Evolutionary conservation across 2,113 vertebrate genomes (phyloP).

Genomic region (Pelobates fuscus): DNA sequence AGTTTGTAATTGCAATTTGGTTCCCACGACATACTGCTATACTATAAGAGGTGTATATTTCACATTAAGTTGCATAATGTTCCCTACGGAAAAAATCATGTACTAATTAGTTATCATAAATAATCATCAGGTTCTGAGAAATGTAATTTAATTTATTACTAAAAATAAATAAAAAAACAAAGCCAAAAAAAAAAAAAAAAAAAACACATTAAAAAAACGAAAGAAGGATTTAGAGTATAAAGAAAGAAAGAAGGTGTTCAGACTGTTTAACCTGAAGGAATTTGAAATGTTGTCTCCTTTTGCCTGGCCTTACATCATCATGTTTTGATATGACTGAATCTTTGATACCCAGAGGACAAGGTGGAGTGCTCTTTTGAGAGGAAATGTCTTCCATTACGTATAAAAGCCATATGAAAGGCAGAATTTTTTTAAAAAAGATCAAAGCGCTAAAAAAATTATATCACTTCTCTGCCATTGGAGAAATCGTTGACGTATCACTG

Average conservation of each 20-base stretch:
- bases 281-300: too few species aligned
- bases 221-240: background rate
- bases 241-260: background rate
- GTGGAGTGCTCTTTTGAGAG: background rate
- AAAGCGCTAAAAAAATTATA: background rate
- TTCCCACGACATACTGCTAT: too few species aligned
- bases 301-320: too few species aligned
- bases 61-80: too few species aligned
- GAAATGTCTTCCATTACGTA: background rate
- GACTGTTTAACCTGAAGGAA: background rate
- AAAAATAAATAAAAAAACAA: background rate
- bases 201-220: background rate
- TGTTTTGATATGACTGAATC: background rate
- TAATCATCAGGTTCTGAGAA: too few species aligned
- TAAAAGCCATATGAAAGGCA: slow-evolving; percentile 12
- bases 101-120: too few species aligned
- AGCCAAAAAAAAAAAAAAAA: background rate
- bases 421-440: background rate
- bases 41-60: too few species aligned
- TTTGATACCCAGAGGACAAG: background rate
- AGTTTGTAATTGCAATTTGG: too few species aligned
- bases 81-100: too few species aligned
- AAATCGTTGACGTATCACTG: background rate
- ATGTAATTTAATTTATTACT: too few species aligned
- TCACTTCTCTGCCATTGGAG: background rate